These are phyloP conservation scores for Epinotia nisella DNA, from an alignment of 2,888 invertebrate species.

Conservation along the genomic window DNA sequence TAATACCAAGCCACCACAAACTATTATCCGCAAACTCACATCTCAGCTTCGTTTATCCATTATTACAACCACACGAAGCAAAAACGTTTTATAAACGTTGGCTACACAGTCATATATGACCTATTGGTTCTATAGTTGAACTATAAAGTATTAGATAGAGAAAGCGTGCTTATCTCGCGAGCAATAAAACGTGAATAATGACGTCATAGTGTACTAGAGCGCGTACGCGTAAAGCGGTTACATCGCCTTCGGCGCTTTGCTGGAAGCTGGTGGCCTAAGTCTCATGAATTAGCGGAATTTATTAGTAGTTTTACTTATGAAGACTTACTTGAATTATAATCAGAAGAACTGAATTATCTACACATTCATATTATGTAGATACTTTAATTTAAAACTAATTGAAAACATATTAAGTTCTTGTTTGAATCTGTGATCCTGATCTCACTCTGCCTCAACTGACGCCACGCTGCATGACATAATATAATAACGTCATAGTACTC, in stretches of 20 bases:
- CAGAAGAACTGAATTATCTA: too few species aligned
- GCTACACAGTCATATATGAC: neutral
- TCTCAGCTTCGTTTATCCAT: slow-evolving; percentile 17
- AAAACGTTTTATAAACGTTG: slow-evolving; percentile 5
- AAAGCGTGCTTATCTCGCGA: slow-evolving; percentile 27
- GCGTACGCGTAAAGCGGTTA: slow-evolving; percentile 31
- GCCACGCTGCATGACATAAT: too few species aligned
- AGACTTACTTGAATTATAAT: too few species aligned
- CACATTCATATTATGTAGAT: too few species aligned
- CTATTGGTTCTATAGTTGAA: neutral
- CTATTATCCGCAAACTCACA: neutral
- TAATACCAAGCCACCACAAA: neutral
- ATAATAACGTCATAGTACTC: too few species aligned
- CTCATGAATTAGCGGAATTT: neutral
- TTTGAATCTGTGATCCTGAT: too few species aligned
- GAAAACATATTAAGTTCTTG: too few species aligned
- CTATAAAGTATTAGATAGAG: slow-evolving; percentile 36
- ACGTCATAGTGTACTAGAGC: slow-evolving; percentile 30
- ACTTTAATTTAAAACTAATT: too few species aligned
- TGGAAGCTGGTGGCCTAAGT: neutral
- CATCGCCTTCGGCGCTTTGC: slow-evolving; percentile 19
- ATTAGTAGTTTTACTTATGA: too few species aligned
- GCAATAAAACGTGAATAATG: slow-evolving; percentile 34
- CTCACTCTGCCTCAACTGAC: too few species aligned
- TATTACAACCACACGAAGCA: neutral